A percentile compares a stretch with the other conserved stretches of the same genome.
Conservation (phyloP, 2,888 invertebrate genomes). For the Hymenopus coronatus region DNA sequence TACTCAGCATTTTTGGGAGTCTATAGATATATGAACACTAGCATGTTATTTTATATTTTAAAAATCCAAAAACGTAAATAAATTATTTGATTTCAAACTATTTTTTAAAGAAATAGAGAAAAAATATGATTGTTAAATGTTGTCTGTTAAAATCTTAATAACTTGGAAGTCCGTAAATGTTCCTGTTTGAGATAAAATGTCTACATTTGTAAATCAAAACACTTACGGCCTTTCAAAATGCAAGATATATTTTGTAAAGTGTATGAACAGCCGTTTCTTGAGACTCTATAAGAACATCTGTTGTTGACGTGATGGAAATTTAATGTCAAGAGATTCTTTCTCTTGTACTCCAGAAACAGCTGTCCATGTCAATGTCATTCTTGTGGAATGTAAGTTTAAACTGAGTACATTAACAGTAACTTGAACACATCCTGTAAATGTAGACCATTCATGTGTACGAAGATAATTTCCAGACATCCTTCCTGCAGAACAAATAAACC, state of each 20-base stretch:
- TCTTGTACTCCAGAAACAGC: not conserved
- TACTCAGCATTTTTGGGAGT: not conserved
- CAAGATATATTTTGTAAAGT: not conserved
- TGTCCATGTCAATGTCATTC: not conserved
- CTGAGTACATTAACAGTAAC: not conserved
- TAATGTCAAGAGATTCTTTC: too few relatives aligned
- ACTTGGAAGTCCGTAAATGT: not conserved
- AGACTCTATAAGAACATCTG: not conserved
- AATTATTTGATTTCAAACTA: not conserved
- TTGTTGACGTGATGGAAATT: not conserved
- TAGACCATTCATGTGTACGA: not conserved
- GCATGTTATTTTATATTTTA: not conserved
- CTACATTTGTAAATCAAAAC: not conserved
- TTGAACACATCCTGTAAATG: not conserved
- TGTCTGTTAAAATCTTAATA: not conserved
- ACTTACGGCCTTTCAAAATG: not conserved
- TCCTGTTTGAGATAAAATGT: not conserved
- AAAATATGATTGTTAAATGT: not conserved
- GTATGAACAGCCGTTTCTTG: not conserved
- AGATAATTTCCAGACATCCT: constrained; percentile 15
- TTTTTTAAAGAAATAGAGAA: not conserved
- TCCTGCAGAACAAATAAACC: constrained; percentile 20
- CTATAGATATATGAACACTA: not conserved
- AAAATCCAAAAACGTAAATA: not conserved
- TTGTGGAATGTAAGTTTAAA: not conserved